Evolutionary conservation across 2,113 vertebrate species (phyloP).

Genomic region (Bettongia penicillata): DNA sequence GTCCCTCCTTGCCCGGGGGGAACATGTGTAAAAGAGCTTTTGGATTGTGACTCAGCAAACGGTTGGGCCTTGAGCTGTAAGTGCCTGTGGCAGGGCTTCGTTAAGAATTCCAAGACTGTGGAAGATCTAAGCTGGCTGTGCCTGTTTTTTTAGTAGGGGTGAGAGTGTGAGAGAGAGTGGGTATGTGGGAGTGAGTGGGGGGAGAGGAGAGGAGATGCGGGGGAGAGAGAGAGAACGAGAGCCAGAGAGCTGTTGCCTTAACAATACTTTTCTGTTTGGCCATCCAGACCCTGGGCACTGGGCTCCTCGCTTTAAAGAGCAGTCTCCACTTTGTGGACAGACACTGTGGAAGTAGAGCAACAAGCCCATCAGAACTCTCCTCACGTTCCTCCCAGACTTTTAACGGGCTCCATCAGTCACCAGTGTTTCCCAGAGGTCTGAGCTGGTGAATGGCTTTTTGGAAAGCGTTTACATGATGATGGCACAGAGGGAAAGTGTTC

Average conservation of each 20-base stretch:
- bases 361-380: slow-evolving; percentile 50
- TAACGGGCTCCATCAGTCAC: slow-evolving; percentile 40
- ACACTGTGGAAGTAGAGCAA: neutral
- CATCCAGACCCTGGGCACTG: neutral
- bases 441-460: neutral
- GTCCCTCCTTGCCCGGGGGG: neutral
- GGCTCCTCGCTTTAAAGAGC: neutral
- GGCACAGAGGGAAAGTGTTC: neutral
- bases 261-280: slow-evolving; percentile 66
- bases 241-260: neutral
- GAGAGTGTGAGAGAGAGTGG: too few species aligned
- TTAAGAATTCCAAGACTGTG: neutral
- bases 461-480: neutral
- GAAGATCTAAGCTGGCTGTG: neutral
- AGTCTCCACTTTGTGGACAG: neutral
- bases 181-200: too few species aligned
- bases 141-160: neutral
- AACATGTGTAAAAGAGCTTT: slow-evolving; percentile 26
- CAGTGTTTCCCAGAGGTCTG: neutral
- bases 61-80: neutral
- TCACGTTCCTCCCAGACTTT: slow-evolving; percentile 62
- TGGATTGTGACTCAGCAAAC: neutral
- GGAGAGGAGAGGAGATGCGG: too few species aligned
- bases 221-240: too few species aligned
- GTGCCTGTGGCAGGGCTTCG: neutral